A percentile compares a stretch with the other conserved stretches of the same genome.
Evolutionary conservation across 2,888 invertebrate genomes (phyloP).

Genomic region (Trachelus iudaicus): DNA sequence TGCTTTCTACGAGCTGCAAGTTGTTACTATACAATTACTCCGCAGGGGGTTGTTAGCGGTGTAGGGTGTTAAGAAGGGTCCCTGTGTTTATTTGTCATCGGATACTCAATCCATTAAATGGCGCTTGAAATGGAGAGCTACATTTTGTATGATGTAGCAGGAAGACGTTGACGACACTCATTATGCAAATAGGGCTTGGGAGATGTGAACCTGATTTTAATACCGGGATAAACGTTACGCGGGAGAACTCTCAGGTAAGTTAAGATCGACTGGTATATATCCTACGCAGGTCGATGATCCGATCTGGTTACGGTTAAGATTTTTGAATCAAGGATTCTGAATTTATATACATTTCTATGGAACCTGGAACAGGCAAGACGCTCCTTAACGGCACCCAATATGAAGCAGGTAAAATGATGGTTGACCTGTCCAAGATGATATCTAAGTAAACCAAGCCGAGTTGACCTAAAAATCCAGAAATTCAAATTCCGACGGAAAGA

Average conservation of each 20-base stretch:
- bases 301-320: neutral
- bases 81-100: constrained; percentile 40
- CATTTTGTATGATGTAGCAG: neutral
- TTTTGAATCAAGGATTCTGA: neutral
- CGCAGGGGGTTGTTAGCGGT: constrained; percentile 44
- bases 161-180: neutral
- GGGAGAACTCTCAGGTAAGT: neutral
- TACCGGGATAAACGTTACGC: neutral
- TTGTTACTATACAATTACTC: constrained; percentile 50
- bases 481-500: neutral
- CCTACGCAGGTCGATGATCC: neutral
- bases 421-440: neutral
- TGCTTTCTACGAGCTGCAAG: constrained; percentile 27
- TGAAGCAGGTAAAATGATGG: neutral
- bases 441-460: neutral
- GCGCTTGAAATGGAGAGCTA: constrained; percentile 13
- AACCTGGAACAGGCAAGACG: neutral
- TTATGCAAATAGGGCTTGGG: neutral
- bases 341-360: neutral
- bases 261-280: neutral
- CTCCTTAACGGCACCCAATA: neutral
- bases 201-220: neutral
- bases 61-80: constrained; percentile 7
- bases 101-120: constrained; percentile 45
- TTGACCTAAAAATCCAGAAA: neutral